Percentiles rank a stretch among this genome's conserved stretches.
Evolutionary conservation across 2,888 invertebrate species (phyloP).

Genomic region (Brachypterus glaber): DNA sequence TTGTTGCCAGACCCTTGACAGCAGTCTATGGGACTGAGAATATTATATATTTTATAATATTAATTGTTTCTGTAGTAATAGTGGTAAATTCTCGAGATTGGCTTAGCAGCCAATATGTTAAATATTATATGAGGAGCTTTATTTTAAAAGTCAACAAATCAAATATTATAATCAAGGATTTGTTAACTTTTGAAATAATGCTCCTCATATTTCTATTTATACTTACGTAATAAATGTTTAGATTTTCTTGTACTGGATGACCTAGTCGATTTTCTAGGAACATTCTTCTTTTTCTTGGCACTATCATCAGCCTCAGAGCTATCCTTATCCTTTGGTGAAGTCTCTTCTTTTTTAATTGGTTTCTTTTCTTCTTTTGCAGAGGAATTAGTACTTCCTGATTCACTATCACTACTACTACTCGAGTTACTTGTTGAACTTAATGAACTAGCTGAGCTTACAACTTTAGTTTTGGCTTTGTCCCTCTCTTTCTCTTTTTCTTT

Average conservation of each 20-base stretch:
- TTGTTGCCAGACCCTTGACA: too few species aligned
- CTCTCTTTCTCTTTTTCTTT: slow-evolving; percentile 43
- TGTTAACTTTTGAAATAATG: too few species aligned
- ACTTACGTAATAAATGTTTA: too few species aligned
- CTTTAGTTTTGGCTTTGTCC: slow-evolving; percentile 59
- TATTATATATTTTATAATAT: too few species aligned
- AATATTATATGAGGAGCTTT: too few species aligned
- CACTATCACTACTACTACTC: slow-evolving; percentile 34
- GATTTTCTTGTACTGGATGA: slow-evolving; percentile 61
- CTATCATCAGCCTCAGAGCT: slow-evolving; percentile 36
- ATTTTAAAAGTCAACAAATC: too few species aligned
- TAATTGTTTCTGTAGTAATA: too few species aligned
- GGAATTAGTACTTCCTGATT: slow-evolving; percentile 29
- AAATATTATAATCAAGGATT: too few species aligned
- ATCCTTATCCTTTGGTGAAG: slow-evolving; percentile 24
- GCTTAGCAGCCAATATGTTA: too few species aligned
- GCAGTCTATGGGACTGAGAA: too few species aligned
- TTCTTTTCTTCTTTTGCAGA: slow-evolving; percentile 30
- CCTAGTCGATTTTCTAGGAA: slow-evolving; percentile 58
- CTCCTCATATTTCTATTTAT: too few species aligned
- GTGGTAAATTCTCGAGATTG: too few species aligned
- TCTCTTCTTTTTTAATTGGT: slow-evolving; percentile 32
- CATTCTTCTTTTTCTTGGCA: slow-evolving; percentile 19
- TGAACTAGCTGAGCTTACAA: slow-evolving; percentile 44
- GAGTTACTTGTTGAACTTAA: slow-evolving; percentile 31